A percentile compares a stretch with the other conserved stretches of the same genome.
Evolutionary conservation across 2,797 vertebrate genomes (phyloP).

Genomic region (Ambastaia sidthimunki): DNA sequence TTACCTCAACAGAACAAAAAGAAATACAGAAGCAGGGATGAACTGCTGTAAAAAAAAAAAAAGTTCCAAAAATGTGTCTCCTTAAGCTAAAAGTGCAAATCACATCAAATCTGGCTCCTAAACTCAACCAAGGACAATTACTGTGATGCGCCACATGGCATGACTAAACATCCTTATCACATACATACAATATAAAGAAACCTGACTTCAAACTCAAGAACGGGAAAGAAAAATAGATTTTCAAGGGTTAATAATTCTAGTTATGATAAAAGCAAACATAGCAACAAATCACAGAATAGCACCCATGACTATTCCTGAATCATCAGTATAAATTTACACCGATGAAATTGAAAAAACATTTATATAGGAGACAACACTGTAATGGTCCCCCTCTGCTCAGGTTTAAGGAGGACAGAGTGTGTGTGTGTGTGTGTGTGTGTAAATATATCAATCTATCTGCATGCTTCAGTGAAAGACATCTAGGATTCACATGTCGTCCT

Average conservation of each 20-base stretch:
- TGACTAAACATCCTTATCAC: conserved; percentile 29
- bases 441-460: conserved; percentile 17
- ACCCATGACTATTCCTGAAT: conserved; percentile 30
- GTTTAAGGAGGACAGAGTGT: conserved; percentile 7
- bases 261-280: not conserved
- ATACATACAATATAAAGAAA: conserved; percentile 29
- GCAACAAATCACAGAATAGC: conserved; percentile 23
- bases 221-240: not conserved
- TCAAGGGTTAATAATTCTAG: not conserved
- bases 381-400: conserved; percentile 75
- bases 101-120: conserved; percentile 47
- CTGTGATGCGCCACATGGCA: conserved; percentile 24
- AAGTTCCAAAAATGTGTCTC: conserved; percentile 45
- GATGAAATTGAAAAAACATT: conserved; percentile 8
- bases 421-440: conserved; percentile 4
- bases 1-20: conserved; percentile 58
- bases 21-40: conserved; percentile 44
- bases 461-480: conserved; percentile 4
- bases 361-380: conserved; percentile 71
- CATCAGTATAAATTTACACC: conserved; percentile 45
- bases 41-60: conserved; percentile 66
- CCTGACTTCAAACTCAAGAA: conserved; percentile 47
- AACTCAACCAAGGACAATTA: conserved; percentile 39
- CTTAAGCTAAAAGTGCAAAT: conserved; percentile 46
- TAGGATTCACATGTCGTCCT: conserved; percentile 90